Evolutionary conservation across 2,797 vertebrate genomes (phyloP).

Genomic region (Ataeniobius toweri): DNA sequence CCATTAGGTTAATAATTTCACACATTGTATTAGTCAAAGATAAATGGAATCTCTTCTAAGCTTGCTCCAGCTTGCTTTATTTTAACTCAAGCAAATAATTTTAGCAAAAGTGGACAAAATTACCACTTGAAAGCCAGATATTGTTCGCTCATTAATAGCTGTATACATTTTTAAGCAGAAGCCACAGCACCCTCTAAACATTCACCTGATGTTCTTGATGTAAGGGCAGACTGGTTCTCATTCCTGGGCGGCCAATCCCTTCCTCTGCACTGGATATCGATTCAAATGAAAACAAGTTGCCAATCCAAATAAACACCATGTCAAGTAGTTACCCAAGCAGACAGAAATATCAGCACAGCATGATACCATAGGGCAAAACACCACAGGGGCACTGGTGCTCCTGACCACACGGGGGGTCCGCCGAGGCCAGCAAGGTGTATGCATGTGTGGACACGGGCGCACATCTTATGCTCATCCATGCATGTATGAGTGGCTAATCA

Average conservation of each 20-base stretch:
- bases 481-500: slow-evolving; percentile 71
- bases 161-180: neutral
- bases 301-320: slow-evolving; percentile 87
- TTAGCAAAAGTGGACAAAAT: neutral
- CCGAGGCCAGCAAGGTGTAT: slow-evolving; percentile 46
- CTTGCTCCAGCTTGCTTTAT: neutral
- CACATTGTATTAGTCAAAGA: neutral
- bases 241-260: slow-evolving; percentile 49
- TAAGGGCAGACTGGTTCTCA: slow-evolving; percentile 44
- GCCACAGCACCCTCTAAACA: slow-evolving; percentile 24
- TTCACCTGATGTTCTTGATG: slow-evolving; percentile 52
- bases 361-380: slow-evolving; percentile 73
- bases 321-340: slow-evolving; percentile 83
- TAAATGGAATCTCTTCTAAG: slow-evolving; percentile 3
- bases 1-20: slow-evolving; percentile 21
- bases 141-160: neutral
- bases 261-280: slow-evolving; percentile 71
- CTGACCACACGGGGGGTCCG: slow-evolving; percentile 70
- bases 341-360: slow-evolving; percentile 84
- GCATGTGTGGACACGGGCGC: slow-evolving; percentile 52
- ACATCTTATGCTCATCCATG: slow-evolving; percentile 62
- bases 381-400: slow-evolving; percentile 71
- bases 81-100: neutral
- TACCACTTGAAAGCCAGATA: neutral
- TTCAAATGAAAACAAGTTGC: slow-evolving; percentile 85